Evolutionary conservation across 2,113 vertebrate species (phyloP), one percentile per base, ranked within the genome.

Genomic region (Triplophysa siluroides): DNA sequence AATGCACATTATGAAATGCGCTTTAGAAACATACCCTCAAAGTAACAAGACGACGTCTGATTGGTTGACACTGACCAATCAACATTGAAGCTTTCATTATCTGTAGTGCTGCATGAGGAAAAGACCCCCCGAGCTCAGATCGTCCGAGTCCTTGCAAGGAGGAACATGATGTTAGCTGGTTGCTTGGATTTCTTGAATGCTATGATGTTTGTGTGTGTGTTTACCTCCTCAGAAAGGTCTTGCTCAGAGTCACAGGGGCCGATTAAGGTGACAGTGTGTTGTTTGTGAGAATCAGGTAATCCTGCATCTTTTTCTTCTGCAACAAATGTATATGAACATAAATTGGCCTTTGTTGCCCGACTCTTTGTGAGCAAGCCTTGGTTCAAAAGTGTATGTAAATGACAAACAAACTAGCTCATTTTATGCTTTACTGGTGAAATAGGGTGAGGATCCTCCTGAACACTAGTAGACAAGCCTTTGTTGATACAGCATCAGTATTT

Each of bases 121-220:
- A 96, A 95, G 29, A 98, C 93, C 7, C 7, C 97, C 97, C 0
- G 97, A 98, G 89, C 97, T 98, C 88, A 96, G 92, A n/a, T 96
- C 96, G 78, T 96, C 93, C 0, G 94, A 94, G 83, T 94, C 94
- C 95, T 97, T 82, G 2, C 64, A 85, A 43, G 43, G 0, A 5
- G 2, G 79, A 70, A 50, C 26, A n/a, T 19, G 19, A 0, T 9
- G 43, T 70, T 52, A 16, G 50, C 29, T 29, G 16, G 4, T 58
- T 45, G 62, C 43, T 13, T 68, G 47, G 13, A 62, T 8, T 14
- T 61, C 8, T 24, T 54, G 9, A 13, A 18, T 7, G 11, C 11
- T 21, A 3, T 19, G 13, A 13, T 63, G n/a, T 64, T 29, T 58
- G 18, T 68, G 11, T 54, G 24, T 19, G 12, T 47, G 29, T 24